These are phyloP conservation scores for Marcusenius ussheri DNA, from an alignment of 2,113 vertebrate genomes.

Conservation along the genomic window DNA sequence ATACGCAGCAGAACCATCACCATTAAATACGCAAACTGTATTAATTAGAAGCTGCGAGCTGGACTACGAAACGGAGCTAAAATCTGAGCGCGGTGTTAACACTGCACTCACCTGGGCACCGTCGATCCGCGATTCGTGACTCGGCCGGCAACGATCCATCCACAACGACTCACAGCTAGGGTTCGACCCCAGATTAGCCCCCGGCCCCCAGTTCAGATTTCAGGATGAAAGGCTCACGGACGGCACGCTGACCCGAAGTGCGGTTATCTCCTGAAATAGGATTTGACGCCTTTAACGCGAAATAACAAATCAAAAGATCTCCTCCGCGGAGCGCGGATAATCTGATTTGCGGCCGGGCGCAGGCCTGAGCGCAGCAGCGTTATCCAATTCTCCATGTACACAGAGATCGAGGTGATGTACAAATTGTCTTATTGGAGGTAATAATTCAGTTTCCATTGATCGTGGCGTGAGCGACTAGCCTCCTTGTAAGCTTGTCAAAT, in stretches of 20 bases:
- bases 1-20: background rate
- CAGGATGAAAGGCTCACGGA: slow-evolving; percentile 5
- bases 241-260: background rate
- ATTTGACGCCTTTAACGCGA: slow-evolving; percentile 60
- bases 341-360: slow-evolving; percentile 70
- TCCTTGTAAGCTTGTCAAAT: slow-evolving; percentile 72
- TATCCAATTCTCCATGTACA: slow-evolving; percentile 85
- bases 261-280: slow-evolving; percentile 50
- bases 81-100: background rate
- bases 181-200: background rate
- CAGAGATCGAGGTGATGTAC: slow-evolving; percentile 76
- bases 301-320: slow-evolving; percentile 66
- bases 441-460: slow-evolving; percentile 88
- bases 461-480: slow-evolving; percentile 71
- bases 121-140: background rate
- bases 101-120: background rate
- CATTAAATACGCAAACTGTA: background rate
- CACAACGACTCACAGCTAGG: background rate
- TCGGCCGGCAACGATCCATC: background rate
- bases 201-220: background rate
- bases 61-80: background rate
- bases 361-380: slow-evolving; percentile 64
- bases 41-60: background rate
- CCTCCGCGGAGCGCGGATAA: slow-evolving; percentile 65
- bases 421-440: slow-evolving; percentile 83